These are phyloP conservation scores for Myotis davidii DNA, from an alignment of 2,113 vertebrate species.

Conservation along the genomic window DNA sequence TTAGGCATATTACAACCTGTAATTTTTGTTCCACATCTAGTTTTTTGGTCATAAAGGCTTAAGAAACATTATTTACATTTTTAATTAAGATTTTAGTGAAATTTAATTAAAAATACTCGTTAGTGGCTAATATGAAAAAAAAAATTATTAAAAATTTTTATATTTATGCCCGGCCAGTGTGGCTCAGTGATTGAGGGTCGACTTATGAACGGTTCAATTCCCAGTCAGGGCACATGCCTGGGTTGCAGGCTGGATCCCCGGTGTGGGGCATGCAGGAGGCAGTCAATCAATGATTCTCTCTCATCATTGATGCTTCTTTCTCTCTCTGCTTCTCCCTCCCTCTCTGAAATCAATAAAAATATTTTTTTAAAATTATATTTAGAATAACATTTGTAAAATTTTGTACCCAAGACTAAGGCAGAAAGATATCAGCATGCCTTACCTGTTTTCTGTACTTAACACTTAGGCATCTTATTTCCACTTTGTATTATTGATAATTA, in stretches of 20 bases:
- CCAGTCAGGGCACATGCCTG: too few species aligned
- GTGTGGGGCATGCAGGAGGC: too few species aligned
- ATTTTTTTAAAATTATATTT: neutral
- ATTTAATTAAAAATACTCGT: neutral
- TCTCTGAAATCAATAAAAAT: too few species aligned
- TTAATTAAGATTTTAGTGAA: neutral
- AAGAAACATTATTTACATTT: neutral
- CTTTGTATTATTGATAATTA: neutral
- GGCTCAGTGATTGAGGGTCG: too few species aligned
- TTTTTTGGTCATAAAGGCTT: neutral
- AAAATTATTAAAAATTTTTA: neutral
- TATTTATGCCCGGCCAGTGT: too few species aligned
- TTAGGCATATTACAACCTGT: neutral
- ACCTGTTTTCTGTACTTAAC: neutral
- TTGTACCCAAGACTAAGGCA: neutral
- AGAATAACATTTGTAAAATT: neutral
- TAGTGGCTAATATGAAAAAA: neutral
- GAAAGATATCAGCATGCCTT: neutral
- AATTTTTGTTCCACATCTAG: neutral
- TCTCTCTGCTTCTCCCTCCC: too few species aligned
- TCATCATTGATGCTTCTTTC: too few species aligned
- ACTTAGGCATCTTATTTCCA: neutral
- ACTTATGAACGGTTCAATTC: too few species aligned
- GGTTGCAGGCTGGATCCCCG: too few species aligned
- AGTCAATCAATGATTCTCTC: too few species aligned